Base-by-base conservation (phyloP, 2,113 vertebrate genomes). In the Bagarius yarrelli region DNA sequence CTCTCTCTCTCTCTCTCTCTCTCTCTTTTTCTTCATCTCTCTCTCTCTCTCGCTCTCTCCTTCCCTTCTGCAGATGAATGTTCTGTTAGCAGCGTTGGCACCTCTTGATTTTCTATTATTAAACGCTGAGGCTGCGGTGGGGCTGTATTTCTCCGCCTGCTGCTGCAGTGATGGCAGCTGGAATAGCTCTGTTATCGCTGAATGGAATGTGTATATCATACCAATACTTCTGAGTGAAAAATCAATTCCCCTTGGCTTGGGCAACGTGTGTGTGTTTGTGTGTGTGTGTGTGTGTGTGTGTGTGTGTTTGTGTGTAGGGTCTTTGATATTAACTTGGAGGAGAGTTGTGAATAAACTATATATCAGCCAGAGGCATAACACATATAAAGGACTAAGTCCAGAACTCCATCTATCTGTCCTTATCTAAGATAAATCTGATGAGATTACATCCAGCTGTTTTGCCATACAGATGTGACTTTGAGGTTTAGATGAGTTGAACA, bases 51-150 rank as follows among this genome's bases (percentile, higher is more conserved):
- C 66, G 67, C 84, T 76, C 69, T 52, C 77, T 34, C 30, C 83
- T 85, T 84, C 86, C 83, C 81, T 85, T 87, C 86, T 87, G 78
- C 85, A 90, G 89, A 91, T 91, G 88, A 92, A 91, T 88, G 87
- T 78, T 88, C 87, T 84, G 80, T 53, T 66, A 85, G 80, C 84
- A 84, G 83, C 85, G 86, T 87, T 89, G 89, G 90, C 86, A 87
- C 76, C 82, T 88, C 88, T 78, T 88, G 85, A 89, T 89, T 89
- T 88, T 90, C 87, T 89, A 81, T 91, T 89, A 91, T 91, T 89
- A 90, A 90, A 90, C 85, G 78, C 75, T 82, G 73, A 76, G 83
- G 88, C 79, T 76, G 82, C 83, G 75, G 83, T 61, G 44, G 13
- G 80, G 80, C 87, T 83, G 82, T 88, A 88, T 89, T 89, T 86